Evolutionary conservation across 2,113 vertebrate species (phyloP), one percentile per base, ranked within the genome.

Genomic region (Halichoeres trimaculatus): DNA sequence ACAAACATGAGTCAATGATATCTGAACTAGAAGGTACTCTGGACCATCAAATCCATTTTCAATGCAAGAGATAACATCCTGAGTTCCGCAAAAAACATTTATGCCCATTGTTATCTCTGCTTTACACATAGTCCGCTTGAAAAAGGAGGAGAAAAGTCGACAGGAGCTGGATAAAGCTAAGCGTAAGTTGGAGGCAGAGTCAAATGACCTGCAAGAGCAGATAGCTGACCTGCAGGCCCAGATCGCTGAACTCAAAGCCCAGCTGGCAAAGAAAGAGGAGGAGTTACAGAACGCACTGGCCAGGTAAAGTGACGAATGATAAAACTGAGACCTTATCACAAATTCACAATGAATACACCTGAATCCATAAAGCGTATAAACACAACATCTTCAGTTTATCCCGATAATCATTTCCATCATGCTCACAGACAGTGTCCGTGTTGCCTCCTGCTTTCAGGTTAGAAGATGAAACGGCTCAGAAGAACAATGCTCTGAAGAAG

Each of bases 1-100:
- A 95, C 70, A 99, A 99, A 85, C 96, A 98, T 0, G 97, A 99
- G 87, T 99, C 97, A 57, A 98, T 99, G 97, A 98, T 99, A 83
- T 98, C 97, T 63, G 97, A 99, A 77, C 95, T 98, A 45, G 97
- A 99, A 93, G 96, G 97, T 98, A 81, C 76, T n/a, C 17, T 1
- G 30, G 3, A 30, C 30, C 30, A 48, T 10, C 56, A 23, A 52
- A 35, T 22, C 41, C 5, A 8, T 14, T 34, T 38, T 13, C 23
- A 62, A 40, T 35, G 8, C 2, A 11, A 22, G 17, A 20, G 43
- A 2, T 20, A 10, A 55, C 40, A 19, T 5, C 45, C 13, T 19
- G 10, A 13, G 1, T 38, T 45, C 1, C 0, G 13, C 38, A 43
- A 57, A n/a, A 30, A 53, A 56, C 2, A 1, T n/a, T 62, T 4